Conservation (phyloP, 2,888 invertebrate species). For the Drosophila rubida region DNA sequence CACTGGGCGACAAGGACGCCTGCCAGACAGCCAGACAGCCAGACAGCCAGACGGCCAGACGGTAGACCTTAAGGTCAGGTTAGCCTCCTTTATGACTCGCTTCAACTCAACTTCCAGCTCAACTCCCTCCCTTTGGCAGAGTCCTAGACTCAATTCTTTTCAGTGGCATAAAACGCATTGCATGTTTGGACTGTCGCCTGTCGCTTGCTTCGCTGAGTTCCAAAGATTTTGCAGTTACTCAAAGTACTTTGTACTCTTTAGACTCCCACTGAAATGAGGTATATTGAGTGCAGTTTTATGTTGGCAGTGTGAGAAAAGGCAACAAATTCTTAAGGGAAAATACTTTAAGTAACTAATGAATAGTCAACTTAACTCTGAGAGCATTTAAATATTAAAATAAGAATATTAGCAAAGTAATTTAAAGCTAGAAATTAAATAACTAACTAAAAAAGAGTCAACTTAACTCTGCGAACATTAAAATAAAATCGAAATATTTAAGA, state of each 20-base stretch:
- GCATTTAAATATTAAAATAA: too few relatives aligned
- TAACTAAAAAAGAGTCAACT: too few relatives aligned
- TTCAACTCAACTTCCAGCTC: background rate
- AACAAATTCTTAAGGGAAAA: too few relatives aligned
- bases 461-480: too few relatives aligned
- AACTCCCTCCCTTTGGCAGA: background rate
- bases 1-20: slow-evolving; percentile 5
- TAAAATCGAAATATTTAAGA: too few relatives aligned
- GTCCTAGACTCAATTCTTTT: background rate
- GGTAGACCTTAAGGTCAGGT: slow-evolving; percentile 44
- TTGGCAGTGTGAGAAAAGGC: too few relatives aligned
- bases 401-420: too few relatives aligned
- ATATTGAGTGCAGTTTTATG: slow-evolving; percentile 1
- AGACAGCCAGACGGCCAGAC: slow-evolving; percentile 30
- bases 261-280: background rate
- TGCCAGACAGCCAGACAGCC: slow-evolving; percentile 43
- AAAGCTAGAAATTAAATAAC: too few relatives aligned
- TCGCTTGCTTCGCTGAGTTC: slow-evolving; percentile 67
- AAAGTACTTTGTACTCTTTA: slow-evolving; percentile 34
- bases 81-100: slow-evolving; percentile 43
- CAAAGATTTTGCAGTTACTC: slow-evolving; percentile 34
- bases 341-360: too few relatives aligned
- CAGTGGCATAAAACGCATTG: slow-evolving; percentile 63
- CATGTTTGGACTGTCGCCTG: slow-evolving; percentile 73
- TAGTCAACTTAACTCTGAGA: too few relatives aligned